Evolutionary conservation across 1,140 invertebrate species (phyloP), one percentile per base, ranked within the genome.

Genomic region (Drosophila punjabiensis): DNA sequence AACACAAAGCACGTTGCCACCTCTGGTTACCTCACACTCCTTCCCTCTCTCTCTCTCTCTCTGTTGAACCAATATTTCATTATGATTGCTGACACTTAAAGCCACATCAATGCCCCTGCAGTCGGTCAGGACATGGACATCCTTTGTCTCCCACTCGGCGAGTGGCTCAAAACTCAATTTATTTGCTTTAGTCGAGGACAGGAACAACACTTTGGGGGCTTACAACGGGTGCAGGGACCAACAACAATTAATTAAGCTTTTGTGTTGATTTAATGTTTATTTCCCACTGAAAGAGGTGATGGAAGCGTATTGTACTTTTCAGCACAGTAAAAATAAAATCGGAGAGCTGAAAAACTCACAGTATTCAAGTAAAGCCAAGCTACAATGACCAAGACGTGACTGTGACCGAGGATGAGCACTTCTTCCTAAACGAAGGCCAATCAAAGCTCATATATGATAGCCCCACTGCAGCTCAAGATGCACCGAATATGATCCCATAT

Each of bases 71-170:
- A 83, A 88, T 88, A 89, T 88, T 88, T 88, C 85, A 88, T 89
- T 88, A 84, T 88, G 85, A 88, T 84, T 75, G 85, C 85, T 68
- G 74, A 75, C 84, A 89, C 74, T 69, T 65, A 82, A 81, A 89
- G 85, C 68, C 76, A 83, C 80, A 82, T 89, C 68, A 88, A 89
- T 74, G 81, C 66, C 45, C 30, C 67, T 64, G 76, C 56, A 58
- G 30, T 43, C 16, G 35, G 43, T 33, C 41, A 65, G 53, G 52
- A 33, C 52, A 18, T 14, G 55, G 55, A 14, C 35, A 58, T 58
- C 76, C 68, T 80, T 79, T 80, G 68, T 80, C 76, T 80, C 43
- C 35, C 28, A n/a, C 56, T 50, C 65, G 68, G 53, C 69, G 43
- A 61, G 55, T 55, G 69, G 68, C 79, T 85, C 69, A 89, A 81